These are phyloP conservation scores for Dorcus hopei DNA, from an alignment of 2,888 invertebrate genomes.

Conservation along the genomic window DNA sequence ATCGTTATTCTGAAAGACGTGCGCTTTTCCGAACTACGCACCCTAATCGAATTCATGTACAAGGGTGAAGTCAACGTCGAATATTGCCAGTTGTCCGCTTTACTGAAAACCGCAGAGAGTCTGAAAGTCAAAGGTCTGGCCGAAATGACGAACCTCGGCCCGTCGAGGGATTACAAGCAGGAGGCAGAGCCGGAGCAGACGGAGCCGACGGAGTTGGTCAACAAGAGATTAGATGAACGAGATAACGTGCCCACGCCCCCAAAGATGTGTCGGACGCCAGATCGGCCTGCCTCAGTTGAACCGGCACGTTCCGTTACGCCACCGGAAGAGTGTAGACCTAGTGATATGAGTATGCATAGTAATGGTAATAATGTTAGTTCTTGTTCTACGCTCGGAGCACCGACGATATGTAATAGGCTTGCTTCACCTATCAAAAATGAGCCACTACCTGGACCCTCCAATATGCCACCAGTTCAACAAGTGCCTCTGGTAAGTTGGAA, in stretches of 20 bases:
- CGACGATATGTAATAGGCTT: constrained; percentile 55
- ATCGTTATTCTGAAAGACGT: constrained; percentile 95
- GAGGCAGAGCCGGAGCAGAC: constrained; percentile 44
- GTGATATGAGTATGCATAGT: constrained; percentile 56
- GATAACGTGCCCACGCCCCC: constrained; percentile 26
- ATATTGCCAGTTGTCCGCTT: constrained; percentile 86
- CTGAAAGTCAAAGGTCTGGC: constrained; percentile 90
- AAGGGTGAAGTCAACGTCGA: constrained; percentile 94
- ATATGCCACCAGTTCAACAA: constrained; percentile 82
- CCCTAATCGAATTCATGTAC: constrained; percentile 95
- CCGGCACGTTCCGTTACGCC: constrained; percentile 30
- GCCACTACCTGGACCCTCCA: constrained; percentile 77
- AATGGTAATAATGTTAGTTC: constrained; percentile 48
- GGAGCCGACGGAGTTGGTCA: constrained; percentile 47
- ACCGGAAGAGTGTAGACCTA: constrained; percentile 50
- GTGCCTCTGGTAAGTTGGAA: constrained; percentile 73
- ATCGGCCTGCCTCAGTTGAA: constrained; percentile 36
- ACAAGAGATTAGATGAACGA: constrained; percentile 25
- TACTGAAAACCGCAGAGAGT: constrained; percentile 89
- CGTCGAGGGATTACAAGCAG: constrained; percentile 47
- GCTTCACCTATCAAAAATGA: constrained; percentile 66
- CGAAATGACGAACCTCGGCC: constrained; percentile 85
- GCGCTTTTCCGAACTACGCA: constrained; percentile 83
- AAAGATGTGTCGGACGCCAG: constrained; percentile 31
- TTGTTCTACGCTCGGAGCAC: constrained; percentile 53